Base-by-base conservation (phyloP, 2,113 vertebrate species). In the Notothenia rossii region DNA sequence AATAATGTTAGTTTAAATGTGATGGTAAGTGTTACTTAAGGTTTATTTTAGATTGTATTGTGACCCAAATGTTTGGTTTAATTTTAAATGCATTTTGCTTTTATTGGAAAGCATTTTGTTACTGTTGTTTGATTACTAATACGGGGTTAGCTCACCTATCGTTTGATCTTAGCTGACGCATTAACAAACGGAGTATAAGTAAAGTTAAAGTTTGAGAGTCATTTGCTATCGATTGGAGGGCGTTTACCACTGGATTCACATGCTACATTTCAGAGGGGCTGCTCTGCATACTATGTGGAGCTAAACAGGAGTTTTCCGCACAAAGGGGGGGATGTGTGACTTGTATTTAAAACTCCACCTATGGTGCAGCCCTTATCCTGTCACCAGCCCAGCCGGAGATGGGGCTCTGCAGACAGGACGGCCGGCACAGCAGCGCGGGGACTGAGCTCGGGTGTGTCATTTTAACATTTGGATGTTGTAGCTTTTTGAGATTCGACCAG, bases 401-500 rank as follows among this genome's bases (percentile, higher is more conserved):
- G 81, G 72, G 83, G 48, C 49, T 49, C 10, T 40, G 36, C 36
- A 7, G 14, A 46, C 58, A 59, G 56, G 46, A 36, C 10, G 25
- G 56, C 68, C 66, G 74, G 82, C 69, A 86, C 62, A 78, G 63
- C 76, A 75, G 49, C 84, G n/a, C 83, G 72, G 78, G 81, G 56
- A 80, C 80, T 63, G 43, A 59, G 43, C 77, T 66, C 84, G 82
- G 88, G 91, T 91, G 84, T 90, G 89, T 91, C 75, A 54, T 15
- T 9, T 12, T 84, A 10, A 75, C 15, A 66, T 50, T 14, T 36
- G 11, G 22, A 76, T 82, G 71, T 49, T 83, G 53, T 81, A 72
- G 75, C 78, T 63, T 82, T 83, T 53, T 75, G 20, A 51, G 50
- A 74, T 80, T 68, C 53, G 49, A 85, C 68, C 53, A 60, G 14